Evolutionary conservation across 2,888 invertebrate species (phyloP).

Genomic region (Aleiodes testaceus): DNA sequence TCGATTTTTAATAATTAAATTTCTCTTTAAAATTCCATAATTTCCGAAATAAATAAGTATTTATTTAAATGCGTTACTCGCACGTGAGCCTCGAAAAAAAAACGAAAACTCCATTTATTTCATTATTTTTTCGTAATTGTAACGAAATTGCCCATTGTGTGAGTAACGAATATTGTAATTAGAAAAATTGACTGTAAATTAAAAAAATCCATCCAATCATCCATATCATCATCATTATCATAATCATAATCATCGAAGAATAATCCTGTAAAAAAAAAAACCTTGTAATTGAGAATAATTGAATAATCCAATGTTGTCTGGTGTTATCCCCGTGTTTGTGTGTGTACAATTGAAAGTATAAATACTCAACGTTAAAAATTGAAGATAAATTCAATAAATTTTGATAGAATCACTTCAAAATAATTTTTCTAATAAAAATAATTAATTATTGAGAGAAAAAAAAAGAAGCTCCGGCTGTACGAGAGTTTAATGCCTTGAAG

Average conservation of each 20-base stretch:
- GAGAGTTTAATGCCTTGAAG: conserved; percentile 52
- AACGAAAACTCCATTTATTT: neutral
- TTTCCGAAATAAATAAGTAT: no score
- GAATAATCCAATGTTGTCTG: conserved; percentile 56
- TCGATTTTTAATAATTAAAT: no score
- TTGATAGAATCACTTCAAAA: neutral
- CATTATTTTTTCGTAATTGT: no score
- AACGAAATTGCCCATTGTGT: no score
- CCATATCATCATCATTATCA: conserved; percentile 52
- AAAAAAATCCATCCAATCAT: conserved; percentile 25
- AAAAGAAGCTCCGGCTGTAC: conserved; percentile 52
- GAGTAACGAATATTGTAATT: no score
- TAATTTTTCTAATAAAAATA: conserved; percentile 8
- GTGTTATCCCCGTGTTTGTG: conserved; percentile 69
- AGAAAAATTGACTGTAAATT: no score
- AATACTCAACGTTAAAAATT: conserved; percentile 70
- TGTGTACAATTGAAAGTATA: conserved; percentile 72
- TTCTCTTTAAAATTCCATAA: no score
- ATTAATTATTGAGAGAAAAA: conserved; percentile 15
- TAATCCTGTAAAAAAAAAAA: neutral
- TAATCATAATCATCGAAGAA: conserved; percentile 53
- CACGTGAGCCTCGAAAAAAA: neutral
- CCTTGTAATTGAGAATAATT: conserved; percentile 18
- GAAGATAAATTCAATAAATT: conserved; percentile 13
- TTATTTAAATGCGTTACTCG: no score